Percentiles rank a stretch among this genome's conserved stretches.
phyloP scores from a whole-genome alignment of 1,140 invertebrate species.

The Lordiphosa clarofinis region DNA sequence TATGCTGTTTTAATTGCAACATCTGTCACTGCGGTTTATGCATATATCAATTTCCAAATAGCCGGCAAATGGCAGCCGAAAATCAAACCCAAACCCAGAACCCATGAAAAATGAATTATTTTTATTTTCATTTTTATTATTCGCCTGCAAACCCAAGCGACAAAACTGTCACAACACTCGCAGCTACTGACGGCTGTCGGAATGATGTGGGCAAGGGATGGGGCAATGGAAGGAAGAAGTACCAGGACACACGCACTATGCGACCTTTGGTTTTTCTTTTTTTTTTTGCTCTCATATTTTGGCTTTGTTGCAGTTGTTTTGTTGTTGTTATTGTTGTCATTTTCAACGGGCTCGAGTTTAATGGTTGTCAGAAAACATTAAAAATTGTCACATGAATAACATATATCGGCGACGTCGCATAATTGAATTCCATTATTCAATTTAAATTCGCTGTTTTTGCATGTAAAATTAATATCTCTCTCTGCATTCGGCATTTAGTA shows the following conservation, averaged over 20 bases:
- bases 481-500: too few species aligned
- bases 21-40: slow-evolving; percentile 79
- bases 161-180: slow-evolving; percentile 71
- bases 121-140: slow-evolving; percentile 73
- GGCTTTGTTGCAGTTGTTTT: slow-evolving; percentile 20
- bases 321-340: slow-evolving; percentile 54
- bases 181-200: slow-evolving; percentile 40
- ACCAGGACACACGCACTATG: slow-evolving; percentile 46
- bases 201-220: slow-evolving; percentile 31
- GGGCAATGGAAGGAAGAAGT: slow-evolving; percentile 15
- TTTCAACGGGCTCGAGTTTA: slow-evolving; percentile 66
- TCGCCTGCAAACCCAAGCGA: slow-evolving; percentile 43
- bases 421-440: slow-evolving; percentile 65
- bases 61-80: slow-evolving; percentile 55
- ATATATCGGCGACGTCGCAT: slow-evolving; percentile 22
- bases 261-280: slow-evolving; percentile 43
- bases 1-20: slow-evolving; percentile 79
- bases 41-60: slow-evolving; percentile 77
- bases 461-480: neutral
- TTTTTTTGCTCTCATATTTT: slow-evolving; percentile 12
- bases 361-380: slow-evolving; percentile 69
- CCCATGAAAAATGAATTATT: slow-evolving; percentile 73
- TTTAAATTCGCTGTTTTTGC: slow-evolving; percentile 20
- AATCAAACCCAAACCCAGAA: slow-evolving; percentile 20
- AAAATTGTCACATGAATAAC: slow-evolving; percentile 68